Evolutionary conservation across 2,888 invertebrate genomes (phyloP).

Genomic region (Altica lythri): DNA sequence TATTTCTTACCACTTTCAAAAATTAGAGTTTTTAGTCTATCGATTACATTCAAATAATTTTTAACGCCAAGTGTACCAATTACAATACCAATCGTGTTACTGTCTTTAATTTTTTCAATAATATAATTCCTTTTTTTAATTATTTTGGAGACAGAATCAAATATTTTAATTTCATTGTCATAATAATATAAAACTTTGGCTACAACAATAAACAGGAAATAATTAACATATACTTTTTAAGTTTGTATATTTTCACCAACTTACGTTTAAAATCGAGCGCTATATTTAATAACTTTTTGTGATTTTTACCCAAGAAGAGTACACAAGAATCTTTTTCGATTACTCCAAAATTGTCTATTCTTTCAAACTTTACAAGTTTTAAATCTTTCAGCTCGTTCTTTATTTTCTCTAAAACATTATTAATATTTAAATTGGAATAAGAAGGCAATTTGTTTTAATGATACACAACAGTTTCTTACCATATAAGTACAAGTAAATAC

Average conservation of each 20-base stretch:
- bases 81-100: slow-evolving; percentile 82
- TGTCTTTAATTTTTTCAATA: slow-evolving; percentile 91
- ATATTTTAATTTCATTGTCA: slow-evolving; percentile 55
- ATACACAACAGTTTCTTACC: slow-evolving; percentile 54
- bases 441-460: neutral
- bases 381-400: slow-evolving; percentile 16
- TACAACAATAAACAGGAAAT: slow-evolving; percentile 48
- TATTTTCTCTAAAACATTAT: slow-evolving; percentile 27
- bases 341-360: slow-evolving; percentile 36
- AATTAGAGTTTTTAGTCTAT: slow-evolving; percentile 74
- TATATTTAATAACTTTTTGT: slow-evolving; percentile 60
- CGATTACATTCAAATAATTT: slow-evolving; percentile 75
- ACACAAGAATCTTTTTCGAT: slow-evolving; percentile 54
- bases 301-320: slow-evolving; percentile 62
- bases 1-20: slow-evolving; percentile 80
- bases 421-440: slow-evolving; percentile 2
- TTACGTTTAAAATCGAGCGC: slow-evolving; percentile 51
- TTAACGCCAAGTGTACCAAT: slow-evolving; percentile 89
- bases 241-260: slow-evolving; percentile 7
- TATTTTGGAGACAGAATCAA: slow-evolving; percentile 61
- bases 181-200: slow-evolving; percentile 64
- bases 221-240: slow-evolving; percentile 16
- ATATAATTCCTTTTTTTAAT: slow-evolving; percentile 81
- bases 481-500: slow-evolving; percentile 66
- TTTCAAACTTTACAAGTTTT: slow-evolving; percentile 28